Percentiles rank a stretch among this genome's conserved stretches.
phyloP scores from a whole-genome alignment of 1,140 invertebrate genomes.

The Galendromus occidentalis region DNA sequence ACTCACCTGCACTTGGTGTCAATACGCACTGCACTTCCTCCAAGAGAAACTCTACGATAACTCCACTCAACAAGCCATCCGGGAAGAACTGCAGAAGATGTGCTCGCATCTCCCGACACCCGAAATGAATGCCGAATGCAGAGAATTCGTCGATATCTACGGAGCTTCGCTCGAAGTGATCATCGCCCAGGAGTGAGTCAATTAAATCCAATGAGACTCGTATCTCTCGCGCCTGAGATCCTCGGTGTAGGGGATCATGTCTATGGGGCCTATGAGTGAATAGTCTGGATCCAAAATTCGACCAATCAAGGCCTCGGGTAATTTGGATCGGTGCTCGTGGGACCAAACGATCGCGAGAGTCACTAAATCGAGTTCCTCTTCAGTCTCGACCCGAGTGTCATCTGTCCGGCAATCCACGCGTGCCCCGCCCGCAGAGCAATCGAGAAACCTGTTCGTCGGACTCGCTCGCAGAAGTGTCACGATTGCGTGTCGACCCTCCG shows the following conservation, averaged over 20 bases:
- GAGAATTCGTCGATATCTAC: neutral
- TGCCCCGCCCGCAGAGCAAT: neutral
- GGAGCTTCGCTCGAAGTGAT: neutral
- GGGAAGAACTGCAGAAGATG: neutral
- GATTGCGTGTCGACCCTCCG: neutral
- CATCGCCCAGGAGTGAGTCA: neutral
- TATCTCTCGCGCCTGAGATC: too few relatives aligned
- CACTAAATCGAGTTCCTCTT: neutral
- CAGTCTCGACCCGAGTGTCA: neutral
- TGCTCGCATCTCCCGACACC: neutral
- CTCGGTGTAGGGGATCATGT: too few relatives aligned
- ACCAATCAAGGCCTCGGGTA: too few relatives aligned
- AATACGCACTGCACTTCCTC: neutral
- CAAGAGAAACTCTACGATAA: constrained; percentile 9
- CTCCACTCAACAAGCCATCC: neutral
- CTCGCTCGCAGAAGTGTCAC: neutral
- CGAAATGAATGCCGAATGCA: neutral
- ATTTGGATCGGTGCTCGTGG: too few relatives aligned
- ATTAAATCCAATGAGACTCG: too few relatives aligned
- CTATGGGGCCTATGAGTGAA: too few relatives aligned
- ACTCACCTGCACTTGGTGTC: neutral
- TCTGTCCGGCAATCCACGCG: neutral
- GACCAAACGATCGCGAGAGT: too few relatives aligned
- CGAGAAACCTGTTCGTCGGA: neutral
- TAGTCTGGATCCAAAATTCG: too few relatives aligned